Evolutionary conservation across 2,113 vertebrate genomes (phyloP), one percentile per base, ranked within the genome.

Genomic region (Lepisosteus osseus): DNA sequence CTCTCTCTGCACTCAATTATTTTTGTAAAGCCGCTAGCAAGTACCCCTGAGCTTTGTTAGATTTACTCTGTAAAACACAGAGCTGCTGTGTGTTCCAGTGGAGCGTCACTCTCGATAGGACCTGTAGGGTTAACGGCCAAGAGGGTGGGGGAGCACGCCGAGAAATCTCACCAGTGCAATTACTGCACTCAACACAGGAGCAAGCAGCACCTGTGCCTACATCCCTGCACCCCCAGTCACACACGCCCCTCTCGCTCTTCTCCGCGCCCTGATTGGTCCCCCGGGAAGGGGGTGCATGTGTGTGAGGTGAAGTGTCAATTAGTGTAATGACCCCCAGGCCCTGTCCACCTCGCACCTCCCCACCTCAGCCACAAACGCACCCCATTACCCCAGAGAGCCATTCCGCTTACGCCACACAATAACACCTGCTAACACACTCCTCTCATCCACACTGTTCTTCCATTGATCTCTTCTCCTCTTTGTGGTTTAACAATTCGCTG

Each of bases 151-250:
- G 79, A 79, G 80, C 75, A 76, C 79, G 81, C 80, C 86, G 81
- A 88, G 86, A 89, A 87, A 90, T 90, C 90, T 88, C 86, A 87
- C 85, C 84, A 88, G 82, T 86, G 88, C 89, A 91, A 91, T 93
- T 92, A 92, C 82, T 82, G 41, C 83, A 84, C 79, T 76, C 84
- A 85, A 89, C 85, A 88, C 85, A 81, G 81, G 87, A 79, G 71
- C 85, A 76, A 67, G 81, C 85, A 86, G 87, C 90, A 92, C 90
- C 90, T 92, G 90, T 89, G 87, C 85, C 90, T 85, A 82, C 80
- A 74, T 44, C 54, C 74, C 12, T 7, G 13, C 80, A 70, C 76
- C 78, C 87, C 84, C 84, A 78, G 79, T 79, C 77, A 14, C 59
- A 13, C 69, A 40, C 64, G 11, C 61, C 54, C 73, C 55, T n/a